Base-by-base conservation (phyloP, 1,140 invertebrate species). In the Popillia japonica region DNA sequence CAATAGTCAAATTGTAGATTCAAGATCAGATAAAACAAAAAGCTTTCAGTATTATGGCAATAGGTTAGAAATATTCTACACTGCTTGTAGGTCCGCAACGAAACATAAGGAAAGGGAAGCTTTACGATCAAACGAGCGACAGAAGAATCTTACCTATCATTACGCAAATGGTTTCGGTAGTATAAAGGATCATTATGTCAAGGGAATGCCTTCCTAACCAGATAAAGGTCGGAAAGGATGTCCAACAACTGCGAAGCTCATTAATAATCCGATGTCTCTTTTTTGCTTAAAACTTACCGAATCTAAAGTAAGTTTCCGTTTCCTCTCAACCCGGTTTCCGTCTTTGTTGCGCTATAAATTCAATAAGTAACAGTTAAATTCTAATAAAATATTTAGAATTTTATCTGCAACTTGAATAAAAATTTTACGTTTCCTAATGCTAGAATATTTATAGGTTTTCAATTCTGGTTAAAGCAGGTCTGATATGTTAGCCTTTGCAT, bases 281-380 rank as follows among this genome's bases (percentile, higher is more conserved):
- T 44, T 44, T 44, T 44, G 7, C 42, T 2, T 9, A 14, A 44
- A 44, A 14, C 11, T 55, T 55, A 55, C 17, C 48, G 14, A 55
- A 55, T n/a, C 48, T 55, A 55, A 55, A 55, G 48, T 55, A 55
- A 55, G 48, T 55, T 55, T 55, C 11, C 11, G 17, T n/a, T 55
- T 34, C 11, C 14, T 7, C 14, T 55, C 48, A 9, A 9, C 42
- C 42, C 48, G 14, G 48, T 55, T 14, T 7, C 48, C 14, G 48
- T 55, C 6, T 55, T 55, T 55, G 48, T 55, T 14, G 14, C 14
- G 10, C 48, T 14, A 20, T 55, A 55, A 55, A 55, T 55, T 17
- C 14, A 55, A n/a, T n/a, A 55, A 14, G n/a, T 14, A 55, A n/a
- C 8, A 44, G 2, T 44, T 44, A 2, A 10, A 2, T 44, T 44